Base-by-base conservation (phyloP, 2,888 invertebrate species). In the Dioctria linearis region DNA sequence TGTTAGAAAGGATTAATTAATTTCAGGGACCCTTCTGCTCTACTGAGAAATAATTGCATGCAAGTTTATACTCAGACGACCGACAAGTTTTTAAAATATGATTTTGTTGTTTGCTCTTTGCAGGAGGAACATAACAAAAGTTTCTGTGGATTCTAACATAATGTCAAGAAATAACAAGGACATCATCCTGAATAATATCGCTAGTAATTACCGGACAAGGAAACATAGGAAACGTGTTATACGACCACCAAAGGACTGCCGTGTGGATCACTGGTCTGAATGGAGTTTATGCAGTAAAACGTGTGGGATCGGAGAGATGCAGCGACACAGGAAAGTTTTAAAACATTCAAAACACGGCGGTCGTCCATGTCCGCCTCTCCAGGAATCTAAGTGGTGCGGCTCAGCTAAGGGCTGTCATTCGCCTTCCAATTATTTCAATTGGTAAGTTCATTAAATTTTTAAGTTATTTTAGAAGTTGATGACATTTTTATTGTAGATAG, bases 331-430 rank as follows among this genome's bases (percentile, higher is more conserved):
- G 82, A 92, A 93, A 84, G 93, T 97, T 80, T 89, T 94, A 84
- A 93, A 94, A 85, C 93, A 94, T 84, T 93, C 95, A 79, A 91
- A 95, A 82, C 91, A 95, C 11, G 96, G 95, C 11, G 97, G 97
- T 8, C 90, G 92, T 43, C 91, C 93, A 5, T 98, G 98, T 90
- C 96, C 96, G 5, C 94, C 95, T 9, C 91, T 96, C 79, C 92
- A 94, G 83, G 95, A 96, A 86, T 95, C 95, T 25, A 93, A 95
- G 86, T 96, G 96, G 96, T 97, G 97, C 87, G 96, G 96, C 81
- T 94, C 94, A 83, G 92, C 92, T 83, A 90, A 91, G 84, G 92
- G 93, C 82, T 94, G 94, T 87, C 91, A 91, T 86, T 90, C 90
- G 86, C 90, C 87, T 84, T 86, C 87, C 85, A 86, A 89, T 85